These are phyloP conservation scores for Excalfactoria chinensis DNA, from an alignment of 2,113 vertebrate genomes.

Conservation along the genomic window DNA sequence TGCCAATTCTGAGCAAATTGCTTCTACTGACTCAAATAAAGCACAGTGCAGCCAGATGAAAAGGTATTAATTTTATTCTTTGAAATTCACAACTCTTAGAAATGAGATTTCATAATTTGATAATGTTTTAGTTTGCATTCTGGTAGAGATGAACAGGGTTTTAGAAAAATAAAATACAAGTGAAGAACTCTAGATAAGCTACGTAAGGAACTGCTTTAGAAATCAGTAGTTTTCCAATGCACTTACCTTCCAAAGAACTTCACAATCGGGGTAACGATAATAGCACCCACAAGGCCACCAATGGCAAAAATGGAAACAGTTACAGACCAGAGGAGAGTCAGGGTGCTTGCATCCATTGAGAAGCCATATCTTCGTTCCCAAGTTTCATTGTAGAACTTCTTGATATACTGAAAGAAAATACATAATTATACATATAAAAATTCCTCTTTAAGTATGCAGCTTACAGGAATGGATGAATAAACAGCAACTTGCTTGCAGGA, in stretches of 20 bases:
- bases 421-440: neutral
- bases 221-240: neutral
- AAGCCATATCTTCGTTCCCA: slow-evolving; percentile 84
- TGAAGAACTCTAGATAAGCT: neutral
- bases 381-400: slow-evolving; percentile 90
- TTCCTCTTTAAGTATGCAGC: neutral
- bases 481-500: neutral
- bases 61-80: neutral
- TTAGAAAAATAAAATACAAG: neutral
- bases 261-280: slow-evolving; percentile 82
- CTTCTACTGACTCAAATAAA: neutral
- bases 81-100: neutral
- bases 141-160: neutral
- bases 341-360: slow-evolving; percentile 62
- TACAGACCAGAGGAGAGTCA: slow-evolving; percentile 91
- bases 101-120: neutral
- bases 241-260: slow-evolving; percentile 90
- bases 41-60: neutral
- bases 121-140: neutral
- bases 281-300: slow-evolving; percentile 89
- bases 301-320: slow-evolving; percentile 94
- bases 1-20: neutral
- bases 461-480: neutral
- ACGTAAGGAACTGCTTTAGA: neutral
- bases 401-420: slow-evolving; percentile 84